Percentiles rank a stretch among this genome's conserved stretches.
phyloP scores from a whole-genome alignment of 2,888 invertebrate species.

The Kryphioiulus occultus region DNA sequence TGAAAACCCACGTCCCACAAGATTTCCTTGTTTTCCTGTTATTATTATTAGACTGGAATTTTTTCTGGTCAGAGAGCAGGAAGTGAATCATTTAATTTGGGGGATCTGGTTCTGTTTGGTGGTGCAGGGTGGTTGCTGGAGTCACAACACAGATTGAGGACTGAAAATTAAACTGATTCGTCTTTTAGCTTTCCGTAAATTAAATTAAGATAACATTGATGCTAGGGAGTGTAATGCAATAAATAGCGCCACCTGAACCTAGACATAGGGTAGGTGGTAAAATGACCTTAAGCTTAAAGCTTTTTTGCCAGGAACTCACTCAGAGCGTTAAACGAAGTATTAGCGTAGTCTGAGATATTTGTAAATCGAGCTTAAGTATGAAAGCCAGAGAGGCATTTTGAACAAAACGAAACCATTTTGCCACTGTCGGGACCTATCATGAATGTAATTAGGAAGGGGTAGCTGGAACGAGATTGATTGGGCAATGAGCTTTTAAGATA shows the following conservation, averaged over 20 bases:
- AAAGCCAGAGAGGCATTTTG: not conserved
- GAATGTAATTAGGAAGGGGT: not conserved
- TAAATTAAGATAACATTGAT: not conserved
- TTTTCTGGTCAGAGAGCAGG: not conserved
- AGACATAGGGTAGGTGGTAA: not conserved
- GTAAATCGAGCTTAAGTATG: not conserved
- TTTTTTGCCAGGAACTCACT: not conserved
- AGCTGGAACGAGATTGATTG: not conserved
- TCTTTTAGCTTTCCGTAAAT: not conserved
- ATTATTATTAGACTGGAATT: slow-evolving; percentile 17
- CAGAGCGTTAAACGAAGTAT: not conserved
- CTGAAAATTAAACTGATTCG: too few species aligned
- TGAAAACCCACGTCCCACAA: slow-evolving; percentile 12
- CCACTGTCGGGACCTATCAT: not conserved
- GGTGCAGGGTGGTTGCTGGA: not conserved
- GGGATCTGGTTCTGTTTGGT: not conserved
- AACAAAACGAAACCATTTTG: not conserved
- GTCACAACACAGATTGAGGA: not conserved
- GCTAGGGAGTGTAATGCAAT: not conserved
- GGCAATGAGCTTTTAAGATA: not conserved
- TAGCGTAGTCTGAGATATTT: not conserved
- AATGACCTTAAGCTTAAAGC: not conserved
- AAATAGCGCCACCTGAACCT: not conserved
- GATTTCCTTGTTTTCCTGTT: not conserved
- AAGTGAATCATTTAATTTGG: not conserved